These are phyloP conservation scores for Diadema setosum DNA, from an alignment of 35 echinoderm and acorn worm genomes.

Conservation along the genomic window DNA sequence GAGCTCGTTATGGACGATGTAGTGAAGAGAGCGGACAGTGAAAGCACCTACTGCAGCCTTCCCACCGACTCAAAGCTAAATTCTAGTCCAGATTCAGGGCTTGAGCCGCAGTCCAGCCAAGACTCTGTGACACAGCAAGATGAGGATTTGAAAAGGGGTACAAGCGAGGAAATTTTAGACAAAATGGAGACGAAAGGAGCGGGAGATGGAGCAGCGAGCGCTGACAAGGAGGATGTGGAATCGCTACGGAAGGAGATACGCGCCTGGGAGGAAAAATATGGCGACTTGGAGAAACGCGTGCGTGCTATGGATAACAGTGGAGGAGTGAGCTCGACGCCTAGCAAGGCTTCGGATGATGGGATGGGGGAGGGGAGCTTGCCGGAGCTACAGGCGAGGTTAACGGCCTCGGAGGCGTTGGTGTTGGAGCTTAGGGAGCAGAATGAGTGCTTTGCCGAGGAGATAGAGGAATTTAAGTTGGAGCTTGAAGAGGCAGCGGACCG, in stretches of 20 bases:
- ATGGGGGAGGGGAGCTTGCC: slow-evolving; percentile 11
- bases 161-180: neutral
- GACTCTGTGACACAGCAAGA: neutral
- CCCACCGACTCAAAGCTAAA: neutral
- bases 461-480: slow-evolving; percentile 71
- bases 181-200: slow-evolving; percentile 11
- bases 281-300: slow-evolving; percentile 19
- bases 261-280: slow-evolving; percentile 27
- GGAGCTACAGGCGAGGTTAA: slow-evolving; percentile 52
- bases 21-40: neutral
- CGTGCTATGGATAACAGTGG: slow-evolving; percentile 47
- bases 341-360: slow-evolving; percentile 35
- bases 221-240: slow-evolving; percentile 38
- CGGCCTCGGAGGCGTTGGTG: slow-evolving; percentile 47
- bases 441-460: slow-evolving; percentile 43
- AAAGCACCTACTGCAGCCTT: neutral
- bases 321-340: slow-evolving; percentile 20
- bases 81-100: neutral
- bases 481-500: slow-evolving; percentile 81
- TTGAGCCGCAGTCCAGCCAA: neutral
- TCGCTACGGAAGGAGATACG: slow-evolving; percentile 43
- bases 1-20: neutral
- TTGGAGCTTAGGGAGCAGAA: slow-evolving; percentile 81
- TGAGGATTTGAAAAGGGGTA: neutral
- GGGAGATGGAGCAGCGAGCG: neutral